phyloP scores from a whole-genome alignment of 2,797 vertebrate species.

The Clarias pachynema region DNA sequence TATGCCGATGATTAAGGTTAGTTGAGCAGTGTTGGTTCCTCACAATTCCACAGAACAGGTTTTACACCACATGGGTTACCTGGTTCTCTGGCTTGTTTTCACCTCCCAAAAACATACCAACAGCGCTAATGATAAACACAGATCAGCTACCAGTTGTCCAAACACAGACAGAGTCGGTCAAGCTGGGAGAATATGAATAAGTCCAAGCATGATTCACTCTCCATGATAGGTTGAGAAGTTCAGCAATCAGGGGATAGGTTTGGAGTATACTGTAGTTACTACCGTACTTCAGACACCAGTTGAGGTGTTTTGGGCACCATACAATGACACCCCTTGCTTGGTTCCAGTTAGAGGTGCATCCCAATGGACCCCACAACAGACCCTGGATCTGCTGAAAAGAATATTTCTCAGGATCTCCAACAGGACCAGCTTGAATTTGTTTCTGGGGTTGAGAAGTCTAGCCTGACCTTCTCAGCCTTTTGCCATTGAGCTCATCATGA shows the following conservation, averaged over 20 bases:
- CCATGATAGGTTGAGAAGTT: not conserved
- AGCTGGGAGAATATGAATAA: not conserved
- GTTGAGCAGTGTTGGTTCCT: not conserved
- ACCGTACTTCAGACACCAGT: not conserved
- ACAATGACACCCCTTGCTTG: too few species aligned
- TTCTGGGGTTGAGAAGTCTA: not conserved
- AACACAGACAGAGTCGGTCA: not conserved
- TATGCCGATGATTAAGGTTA: too few species aligned
- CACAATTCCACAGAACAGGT: not conserved
- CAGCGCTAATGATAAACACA: not conserved
- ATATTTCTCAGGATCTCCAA: not conserved
- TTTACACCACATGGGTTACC: not conserved
- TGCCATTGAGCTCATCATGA: not conserved
- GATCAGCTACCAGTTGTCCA: not conserved
- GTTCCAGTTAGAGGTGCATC: not conserved
- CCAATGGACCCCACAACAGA: not conserved
- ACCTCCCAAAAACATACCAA: not conserved
- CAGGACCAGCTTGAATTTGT: not conserved
- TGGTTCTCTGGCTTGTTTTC: not conserved
- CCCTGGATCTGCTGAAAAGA: not conserved
- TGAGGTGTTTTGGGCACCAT: not conserved
- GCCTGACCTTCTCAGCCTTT: not conserved
- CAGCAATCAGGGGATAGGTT: not conserved
- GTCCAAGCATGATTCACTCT: not conserved
- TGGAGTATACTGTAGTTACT: not conserved